These are phyloP conservation scores for Stenoptilia bipunctidactyla DNA, from an alignment of 2,888 invertebrate genomes.

Conservation along the genomic window DNA sequence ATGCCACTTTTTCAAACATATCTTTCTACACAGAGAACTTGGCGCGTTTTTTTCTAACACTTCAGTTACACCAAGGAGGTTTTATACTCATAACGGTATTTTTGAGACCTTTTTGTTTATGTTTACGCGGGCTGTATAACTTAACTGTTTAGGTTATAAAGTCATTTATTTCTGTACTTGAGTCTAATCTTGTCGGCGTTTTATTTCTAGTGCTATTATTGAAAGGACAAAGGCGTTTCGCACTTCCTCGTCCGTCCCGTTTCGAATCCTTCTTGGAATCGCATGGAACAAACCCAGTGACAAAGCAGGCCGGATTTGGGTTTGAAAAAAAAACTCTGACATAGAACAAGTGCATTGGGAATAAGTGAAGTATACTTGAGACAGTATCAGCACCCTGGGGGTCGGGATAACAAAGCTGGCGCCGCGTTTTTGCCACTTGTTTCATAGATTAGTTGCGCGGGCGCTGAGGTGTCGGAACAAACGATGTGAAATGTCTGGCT, in stretches of 20 bases:
- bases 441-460: conserved; percentile 34
- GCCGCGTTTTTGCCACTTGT: conserved; percentile 53
- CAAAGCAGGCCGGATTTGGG: background rate
- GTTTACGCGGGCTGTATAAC: background rate
- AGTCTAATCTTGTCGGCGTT: conserved; percentile 13
- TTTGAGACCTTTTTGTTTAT: background rate
- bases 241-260: background rate
- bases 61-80: conserved; percentile 10
- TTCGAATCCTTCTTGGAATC: conserved; percentile 1
- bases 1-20: conserved; percentile 25
- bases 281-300: background rate
- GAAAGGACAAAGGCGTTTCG: conserved; percentile 22
- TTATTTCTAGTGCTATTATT: conserved; percentile 19
- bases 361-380: conserved; percentile 27
- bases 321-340: background rate
- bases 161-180: conserved; percentile 9
- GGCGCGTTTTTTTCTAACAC: conserved; percentile 16
- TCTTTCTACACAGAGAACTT: conserved; percentile 26
- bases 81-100: conserved; percentile 4
- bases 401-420: conserved; percentile 41
- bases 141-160: conserved; percentile 15
- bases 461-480: conserved; percentile 53
- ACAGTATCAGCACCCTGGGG: conserved; percentile 38
- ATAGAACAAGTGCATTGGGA: background rate
- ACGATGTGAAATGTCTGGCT: conserved; percentile 59